Conservation (phyloP, 2,113 vertebrate species). For the Rhinolophus sinicus region DNA sequence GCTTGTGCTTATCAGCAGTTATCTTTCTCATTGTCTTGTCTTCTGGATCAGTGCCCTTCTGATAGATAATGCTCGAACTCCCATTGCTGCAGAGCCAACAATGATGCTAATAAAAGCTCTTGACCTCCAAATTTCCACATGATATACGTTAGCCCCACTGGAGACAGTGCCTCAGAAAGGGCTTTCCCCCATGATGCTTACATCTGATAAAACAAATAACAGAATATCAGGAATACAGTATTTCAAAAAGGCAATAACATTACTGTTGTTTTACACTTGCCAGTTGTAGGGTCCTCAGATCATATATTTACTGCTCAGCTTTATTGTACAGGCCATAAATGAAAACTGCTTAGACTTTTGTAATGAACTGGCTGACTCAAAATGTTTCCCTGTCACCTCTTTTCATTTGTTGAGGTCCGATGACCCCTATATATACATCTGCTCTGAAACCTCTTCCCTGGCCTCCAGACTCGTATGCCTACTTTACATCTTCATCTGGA, state of each 20-base stretch:
- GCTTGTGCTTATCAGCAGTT: background rate
- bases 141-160: background rate
- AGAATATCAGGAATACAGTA: background rate
- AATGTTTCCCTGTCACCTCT: background rate
- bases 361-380: background rate
- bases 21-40: background rate
- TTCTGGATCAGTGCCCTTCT: background rate
- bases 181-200: background rate
- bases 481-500: background rate
- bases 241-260: background rate
- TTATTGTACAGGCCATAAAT: background rate
- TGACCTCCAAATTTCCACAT: background rate
- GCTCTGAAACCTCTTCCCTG: background rate
- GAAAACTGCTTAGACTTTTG: background rate
- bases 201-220: background rate
- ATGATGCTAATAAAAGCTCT: background rate
- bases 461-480: background rate
- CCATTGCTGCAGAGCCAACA: background rate
- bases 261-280: background rate
- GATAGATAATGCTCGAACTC: background rate
- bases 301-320: background rate
- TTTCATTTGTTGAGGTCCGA: background rate
- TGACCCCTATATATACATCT: background rate
- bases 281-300: background rate
- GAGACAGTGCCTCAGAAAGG: background rate